A percentile compares a stretch with the other conserved stretches of the same genome.
Conservation (phyloP, 2,797 vertebrate species). For the Amblyopsis hoosieri region DNA sequence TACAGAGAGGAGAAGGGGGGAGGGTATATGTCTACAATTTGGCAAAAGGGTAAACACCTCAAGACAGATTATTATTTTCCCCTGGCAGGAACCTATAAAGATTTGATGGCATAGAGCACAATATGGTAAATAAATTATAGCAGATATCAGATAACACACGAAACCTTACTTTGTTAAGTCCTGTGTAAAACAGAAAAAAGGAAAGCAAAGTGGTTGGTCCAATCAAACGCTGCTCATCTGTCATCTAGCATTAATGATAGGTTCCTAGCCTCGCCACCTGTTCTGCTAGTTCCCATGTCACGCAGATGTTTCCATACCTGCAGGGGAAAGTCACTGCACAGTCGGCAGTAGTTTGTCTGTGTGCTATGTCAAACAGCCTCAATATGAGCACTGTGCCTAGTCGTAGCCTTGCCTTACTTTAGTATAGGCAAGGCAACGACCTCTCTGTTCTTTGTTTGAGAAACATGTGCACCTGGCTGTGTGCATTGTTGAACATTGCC, state of each 20-base stretch:
- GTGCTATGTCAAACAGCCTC: constrained; percentile 18
- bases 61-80: too few relatives aligned
- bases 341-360: constrained; percentile 18
- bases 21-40: not conserved
- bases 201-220: constrained; percentile 13
- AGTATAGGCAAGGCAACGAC: not conserved
- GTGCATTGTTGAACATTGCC: constrained; percentile 10
- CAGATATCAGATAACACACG: constrained; percentile 2
- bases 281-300: constrained; percentile 38
- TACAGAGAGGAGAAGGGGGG: constrained; percentile 24
- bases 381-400: not conserved
- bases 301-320: constrained; percentile 55
- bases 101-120: too few relatives aligned
- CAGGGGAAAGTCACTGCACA: constrained; percentile 28
- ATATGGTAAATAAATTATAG: too few relatives aligned
- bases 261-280: constrained; percentile 53
- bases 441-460: constrained; percentile 47
- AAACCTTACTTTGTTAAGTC: constrained; percentile 5
- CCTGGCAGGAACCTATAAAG: not conserved
- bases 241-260: constrained; percentile 64
- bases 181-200: not conserved
- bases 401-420: not conserved
- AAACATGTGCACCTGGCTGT: constrained; percentile 49
- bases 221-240: constrained; percentile 40
- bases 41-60: not conserved